Evolutionary conservation across 2,888 invertebrate species (phyloP).

Genomic region (Euclidia mi): DNA sequence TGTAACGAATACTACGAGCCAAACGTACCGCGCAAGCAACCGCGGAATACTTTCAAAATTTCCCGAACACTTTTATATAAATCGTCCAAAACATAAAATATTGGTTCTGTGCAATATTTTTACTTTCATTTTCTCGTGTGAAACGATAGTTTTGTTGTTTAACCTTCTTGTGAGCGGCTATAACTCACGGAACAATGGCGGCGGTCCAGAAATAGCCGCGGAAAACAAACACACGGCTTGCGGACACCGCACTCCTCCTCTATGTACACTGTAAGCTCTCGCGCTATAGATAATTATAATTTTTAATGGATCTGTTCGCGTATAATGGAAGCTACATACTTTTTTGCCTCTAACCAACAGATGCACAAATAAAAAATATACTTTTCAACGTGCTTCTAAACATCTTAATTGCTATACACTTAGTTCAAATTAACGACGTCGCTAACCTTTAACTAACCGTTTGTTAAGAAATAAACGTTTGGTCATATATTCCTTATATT

Average conservation of each 20-base stretch:
- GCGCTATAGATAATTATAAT: slow-evolving; percentile 20
- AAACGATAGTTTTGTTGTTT: slow-evolving; percentile 74
- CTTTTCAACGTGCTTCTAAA: background rate
- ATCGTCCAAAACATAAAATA: slow-evolving; percentile 67
- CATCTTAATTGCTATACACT: slow-evolving; percentile 38
- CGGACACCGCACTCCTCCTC: slow-evolving; percentile 63
- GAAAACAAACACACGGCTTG: slow-evolving; percentile 77
- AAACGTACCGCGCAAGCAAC: slow-evolving; percentile 25
- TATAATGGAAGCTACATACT: too few relatives aligned
- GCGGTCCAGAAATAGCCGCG: slow-evolving; percentile 80
- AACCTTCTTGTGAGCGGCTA: slow-evolving; percentile 73
- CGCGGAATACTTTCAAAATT: slow-evolving; percentile 49
- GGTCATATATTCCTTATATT: slow-evolving; percentile 44
- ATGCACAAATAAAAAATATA: background rate
- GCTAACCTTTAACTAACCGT: slow-evolving; percentile 40
- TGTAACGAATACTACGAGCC: slow-evolving; percentile 28
- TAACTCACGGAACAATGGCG: slow-evolving; percentile 85
- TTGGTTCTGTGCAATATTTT: slow-evolving; percentile 66
- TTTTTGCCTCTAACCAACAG: too few relatives aligned
- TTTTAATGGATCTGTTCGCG: background rate
- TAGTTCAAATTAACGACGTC: slow-evolving; percentile 48
- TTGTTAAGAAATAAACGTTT: slow-evolving; percentile 54
- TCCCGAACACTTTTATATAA: slow-evolving; percentile 58
- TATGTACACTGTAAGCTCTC: slow-evolving; percentile 48
- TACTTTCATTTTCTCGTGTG: slow-evolving; percentile 66